phyloP scores from a whole-genome alignment of 2,113 vertebrate genomes.

The Crocuta crocuta region DNA sequence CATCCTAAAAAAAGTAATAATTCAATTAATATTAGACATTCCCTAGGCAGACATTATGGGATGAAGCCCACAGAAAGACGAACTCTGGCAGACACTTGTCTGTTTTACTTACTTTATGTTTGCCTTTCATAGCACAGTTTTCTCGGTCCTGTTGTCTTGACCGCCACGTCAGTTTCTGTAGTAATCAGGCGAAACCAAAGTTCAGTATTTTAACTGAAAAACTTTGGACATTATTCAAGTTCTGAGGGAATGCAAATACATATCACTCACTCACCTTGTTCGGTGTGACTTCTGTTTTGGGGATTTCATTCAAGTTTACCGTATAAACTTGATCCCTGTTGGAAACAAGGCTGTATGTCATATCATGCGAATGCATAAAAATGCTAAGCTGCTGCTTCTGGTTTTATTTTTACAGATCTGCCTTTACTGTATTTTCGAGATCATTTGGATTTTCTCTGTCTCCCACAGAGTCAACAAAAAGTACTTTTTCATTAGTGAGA shows the following conservation, averaged over 20 bases:
- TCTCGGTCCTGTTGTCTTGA: conserved; percentile 95
- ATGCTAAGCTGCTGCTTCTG: conserved; percentile 42
- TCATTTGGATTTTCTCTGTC: conserved; percentile 71
- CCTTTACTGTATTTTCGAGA: conserved; percentile 74
- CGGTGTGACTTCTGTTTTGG: conserved; percentile 96
- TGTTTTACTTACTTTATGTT: conserved; percentile 93
- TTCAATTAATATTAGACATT: conserved; percentile 45
- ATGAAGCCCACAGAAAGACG: not conserved
- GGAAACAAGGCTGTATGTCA: conserved; percentile 80
- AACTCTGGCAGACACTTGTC: rapidly evolving
- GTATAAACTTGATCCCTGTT: conserved; percentile 99
- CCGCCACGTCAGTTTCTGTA: conserved; percentile 97
- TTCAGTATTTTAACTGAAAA: not conserved
- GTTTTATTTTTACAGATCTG: conserved; percentile 81
- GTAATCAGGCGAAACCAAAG: conserved; percentile 72
- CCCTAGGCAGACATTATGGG: not conserved
- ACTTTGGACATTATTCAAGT: not conserved
- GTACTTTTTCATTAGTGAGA: conserved; percentile 65
- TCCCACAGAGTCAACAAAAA: conserved; percentile 61
- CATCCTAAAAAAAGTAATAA: conserved; percentile 90
- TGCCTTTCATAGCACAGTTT: conserved; percentile 98
- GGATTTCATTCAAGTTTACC: conserved; percentile 96
- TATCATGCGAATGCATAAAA: conserved; percentile 51
- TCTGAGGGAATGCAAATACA: not conserved
- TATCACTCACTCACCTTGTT: conserved; percentile 92